Evolutionary conservation across 2,113 vertebrate genomes (phyloP).

Genomic region (Catharus minimus): DNA sequence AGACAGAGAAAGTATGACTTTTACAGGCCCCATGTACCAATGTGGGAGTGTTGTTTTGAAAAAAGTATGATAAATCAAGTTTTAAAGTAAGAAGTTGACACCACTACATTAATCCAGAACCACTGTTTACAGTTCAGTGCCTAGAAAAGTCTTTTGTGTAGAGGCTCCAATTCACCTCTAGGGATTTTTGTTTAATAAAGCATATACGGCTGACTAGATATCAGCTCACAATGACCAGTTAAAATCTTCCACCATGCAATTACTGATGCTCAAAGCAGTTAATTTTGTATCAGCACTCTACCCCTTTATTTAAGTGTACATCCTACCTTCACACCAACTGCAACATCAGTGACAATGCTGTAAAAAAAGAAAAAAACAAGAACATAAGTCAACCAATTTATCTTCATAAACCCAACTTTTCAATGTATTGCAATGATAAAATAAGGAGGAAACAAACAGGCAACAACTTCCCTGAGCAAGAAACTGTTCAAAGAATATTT

Average conservation of each 20-base stretch:
- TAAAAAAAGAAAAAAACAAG: conserved; percentile 54
- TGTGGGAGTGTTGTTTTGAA: not conserved
- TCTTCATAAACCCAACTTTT: not conserved
- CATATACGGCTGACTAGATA: not conserved
- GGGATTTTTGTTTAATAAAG: not conserved
- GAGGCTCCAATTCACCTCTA: not conserved
- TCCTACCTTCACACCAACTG: conserved; percentile 97
- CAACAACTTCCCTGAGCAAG: not conserved
- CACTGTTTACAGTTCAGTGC: not conserved
- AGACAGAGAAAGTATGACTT: not conserved
- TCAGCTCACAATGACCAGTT: not conserved
- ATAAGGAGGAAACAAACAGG: not conserved
- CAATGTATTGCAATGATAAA: not conserved
- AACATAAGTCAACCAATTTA: not conserved
- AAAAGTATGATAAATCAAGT: not conserved
- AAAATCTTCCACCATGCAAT: not conserved
- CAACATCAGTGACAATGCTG: conserved; percentile 93
- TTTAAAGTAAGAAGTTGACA: conserved; percentile 1
- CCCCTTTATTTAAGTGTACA: conserved; percentile 25
- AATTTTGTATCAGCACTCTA: not conserved
- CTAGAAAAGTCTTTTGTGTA: not conserved
- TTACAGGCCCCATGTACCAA: not conserved
- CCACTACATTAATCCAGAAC: not conserved
- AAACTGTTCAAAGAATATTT: not conserved
- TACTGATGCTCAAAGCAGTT: not conserved